A percentile compares a stretch with the other conserved stretches of the same genome.
phyloP scores from a whole-genome alignment of 2,113 vertebrate genomes.

The Struthidea cinerea region DNA sequence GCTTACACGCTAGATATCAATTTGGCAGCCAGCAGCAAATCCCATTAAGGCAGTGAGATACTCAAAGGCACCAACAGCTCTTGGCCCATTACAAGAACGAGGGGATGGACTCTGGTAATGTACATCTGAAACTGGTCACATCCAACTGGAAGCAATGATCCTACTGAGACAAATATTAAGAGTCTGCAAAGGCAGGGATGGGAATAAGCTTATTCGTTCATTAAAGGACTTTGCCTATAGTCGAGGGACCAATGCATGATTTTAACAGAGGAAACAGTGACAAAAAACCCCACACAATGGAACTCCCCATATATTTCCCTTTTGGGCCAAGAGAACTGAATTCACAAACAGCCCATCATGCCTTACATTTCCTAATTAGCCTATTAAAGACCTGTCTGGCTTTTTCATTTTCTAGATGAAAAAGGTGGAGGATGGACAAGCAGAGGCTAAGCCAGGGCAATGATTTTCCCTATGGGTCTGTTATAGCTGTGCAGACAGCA shows the following conservation, averaged over 20 bases:
- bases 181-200: not conserved
- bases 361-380: not conserved
- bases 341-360: not conserved
- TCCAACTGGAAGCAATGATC: not conserved
- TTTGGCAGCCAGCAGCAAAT: slow-evolving; percentile 4
- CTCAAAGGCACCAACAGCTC: not conserved
- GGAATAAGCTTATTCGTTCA: not conserved
- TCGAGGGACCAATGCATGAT: not conserved
- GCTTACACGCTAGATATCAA: not conserved
- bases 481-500: not conserved
- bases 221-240: not conserved
- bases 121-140: not conserved
- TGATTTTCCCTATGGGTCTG: not conserved
- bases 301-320: not conserved
- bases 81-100: not conserved
- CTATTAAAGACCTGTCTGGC: not conserved
- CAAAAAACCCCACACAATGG: not conserved
- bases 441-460: not conserved
- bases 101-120: not conserved
- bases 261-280: not conserved
- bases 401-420: not conserved
- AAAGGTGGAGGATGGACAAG: not conserved
- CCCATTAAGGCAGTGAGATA: not conserved
- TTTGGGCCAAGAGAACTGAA: not conserved
- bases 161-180: not conserved